Percentiles rank a stretch among this genome's conserved stretches.
phyloP scores from a whole-genome alignment of 1,140 invertebrate species.

The Atta texana region DNA sequence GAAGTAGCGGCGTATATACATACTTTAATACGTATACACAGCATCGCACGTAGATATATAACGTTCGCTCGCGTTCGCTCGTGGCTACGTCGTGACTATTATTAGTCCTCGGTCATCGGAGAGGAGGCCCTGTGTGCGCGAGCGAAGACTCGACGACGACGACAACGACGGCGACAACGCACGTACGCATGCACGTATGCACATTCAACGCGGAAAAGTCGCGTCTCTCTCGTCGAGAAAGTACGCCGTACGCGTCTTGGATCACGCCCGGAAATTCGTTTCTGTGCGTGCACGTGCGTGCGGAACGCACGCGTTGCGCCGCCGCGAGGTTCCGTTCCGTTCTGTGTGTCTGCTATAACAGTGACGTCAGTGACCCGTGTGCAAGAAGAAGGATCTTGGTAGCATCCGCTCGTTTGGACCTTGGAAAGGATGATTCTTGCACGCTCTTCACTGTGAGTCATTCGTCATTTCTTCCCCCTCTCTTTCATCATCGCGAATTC shows the following conservation, averaged over 20 bases:
- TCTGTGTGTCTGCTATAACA: not conserved
- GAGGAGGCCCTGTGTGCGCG: conserved; percentile 69
- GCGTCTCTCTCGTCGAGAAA: conserved; percentile 42
- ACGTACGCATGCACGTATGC: not conserved
- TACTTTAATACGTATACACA: conserved; percentile 67
- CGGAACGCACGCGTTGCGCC: not conserved
- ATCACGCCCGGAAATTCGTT: not conserved
- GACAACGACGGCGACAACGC: not conserved
- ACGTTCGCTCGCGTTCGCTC: conserved; percentile 53
- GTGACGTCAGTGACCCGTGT: not conserved
- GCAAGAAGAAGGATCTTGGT: conserved; percentile 46
- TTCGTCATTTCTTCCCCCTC: not conserved
- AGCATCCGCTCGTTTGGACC: conserved; percentile 46
- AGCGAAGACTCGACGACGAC: conserved; percentile 42
- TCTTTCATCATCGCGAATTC: too few relatives aligned
- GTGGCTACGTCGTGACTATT: conserved; percentile 77
- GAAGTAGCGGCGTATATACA: conserved; percentile 34
- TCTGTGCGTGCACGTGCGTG: conserved; percentile 10
- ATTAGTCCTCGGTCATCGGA: conserved; percentile 84
- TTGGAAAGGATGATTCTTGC: conserved; percentile 81
- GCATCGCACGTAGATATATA: conserved; percentile 64
- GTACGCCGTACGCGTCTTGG: not conserved
- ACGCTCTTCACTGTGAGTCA: conserved; percentile 81
- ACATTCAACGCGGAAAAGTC: conserved; percentile 61
- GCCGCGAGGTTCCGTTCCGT: not conserved